Evolutionary conservation across 2,888 invertebrate species (phyloP), one percentile per base, ranked within the genome.

Genomic region (Euplexia lucipara): DNA sequence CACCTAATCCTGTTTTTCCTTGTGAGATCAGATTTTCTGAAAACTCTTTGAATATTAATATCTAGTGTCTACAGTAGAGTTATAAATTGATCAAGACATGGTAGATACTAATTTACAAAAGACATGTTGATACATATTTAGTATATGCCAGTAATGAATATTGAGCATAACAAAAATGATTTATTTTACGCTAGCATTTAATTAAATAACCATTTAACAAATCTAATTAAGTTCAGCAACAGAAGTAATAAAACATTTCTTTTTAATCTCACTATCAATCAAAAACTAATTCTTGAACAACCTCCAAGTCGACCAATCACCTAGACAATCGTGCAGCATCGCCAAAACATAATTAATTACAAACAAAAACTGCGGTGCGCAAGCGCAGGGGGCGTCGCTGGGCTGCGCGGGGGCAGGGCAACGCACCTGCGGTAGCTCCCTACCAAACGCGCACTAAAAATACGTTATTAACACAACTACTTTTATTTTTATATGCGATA

Each of bases 401-500:
- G 78, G 79, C 76, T 75, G 85, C 86, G 83, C 83, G 82, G 83
- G 85, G 84, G 73, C 85, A 81, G 86, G 86, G 70, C 87, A 83
- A 79, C 83, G 90, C 88, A 88, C 88, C 90, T 87, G 92, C 91
- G 87, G 92, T 91, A 91, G 92, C 93, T 78, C 86, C 86, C 85
- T 83, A 88, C 88, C 88, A 87, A 86, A 85, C 85, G 85, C 81
- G 85, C 87, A 87, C 85, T 90, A 89, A 89, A 92, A 90, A 91
- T 92, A 93, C 92, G 90, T 92, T 94, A 95, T 94, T 94, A 95
- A 92, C 91, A 90, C 90, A 77, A 83, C 84, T 89, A 90, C 91
- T 94, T 95, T 95, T 94, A 93, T 95, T 95, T 95, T 94, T 93
- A 90, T 90, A 90, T 85, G 87, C 90, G 91, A 92, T 92, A 89